A percentile compares a stretch with the other conserved stretches of the same genome.
Conservation (phyloP, 2,888 invertebrate genomes). For the Rhingia campestris region DNA sequence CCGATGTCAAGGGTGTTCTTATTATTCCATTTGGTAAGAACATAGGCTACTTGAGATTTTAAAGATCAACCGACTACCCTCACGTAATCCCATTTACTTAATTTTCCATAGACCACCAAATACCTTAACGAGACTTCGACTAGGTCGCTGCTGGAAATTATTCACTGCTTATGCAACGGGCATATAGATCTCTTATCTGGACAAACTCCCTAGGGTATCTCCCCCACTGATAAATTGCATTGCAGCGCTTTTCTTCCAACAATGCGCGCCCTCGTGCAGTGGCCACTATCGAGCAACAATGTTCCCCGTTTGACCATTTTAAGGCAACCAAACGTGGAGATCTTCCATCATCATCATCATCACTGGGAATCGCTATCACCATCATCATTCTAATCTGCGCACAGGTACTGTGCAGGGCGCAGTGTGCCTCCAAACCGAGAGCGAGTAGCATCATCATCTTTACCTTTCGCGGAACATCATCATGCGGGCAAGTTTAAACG, state of each 20-base stretch:
- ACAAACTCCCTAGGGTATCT: slow-evolving; percentile 62
- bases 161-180: slow-evolving; percentile 53
- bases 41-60: not conserved
- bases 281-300: slow-evolving; percentile 52
- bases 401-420: slow-evolving; percentile 1
- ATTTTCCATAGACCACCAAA: not conserved
- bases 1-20: too few species aligned
- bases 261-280: slow-evolving; percentile 42
- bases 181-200: slow-evolving; percentile 66
- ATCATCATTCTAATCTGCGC: slow-evolving; percentile 54
- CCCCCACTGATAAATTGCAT: slow-evolving; percentile 71
- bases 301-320: slow-evolving; percentile 56
- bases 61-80: not conserved
- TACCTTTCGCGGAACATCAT: slow-evolving; percentile 66
- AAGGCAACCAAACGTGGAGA: slow-evolving; percentile 37
- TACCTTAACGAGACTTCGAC: not conserved
- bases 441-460: slow-evolving; percentile 61
- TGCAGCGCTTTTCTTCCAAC: slow-evolving; percentile 42
- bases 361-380: slow-evolving; percentile 29
- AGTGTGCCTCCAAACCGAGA: slow-evolving; percentile 9
- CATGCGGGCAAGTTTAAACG: slow-evolving; percentile 71
- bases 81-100: slow-evolving; percentile 9
- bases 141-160: slow-evolving; percentile 11
- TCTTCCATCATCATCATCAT: slow-evolving; percentile 58
- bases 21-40: too few species aligned